Evolutionary conservation across 2,113 vertebrate species (phyloP).

Genomic region (Labeo catla): DNA sequence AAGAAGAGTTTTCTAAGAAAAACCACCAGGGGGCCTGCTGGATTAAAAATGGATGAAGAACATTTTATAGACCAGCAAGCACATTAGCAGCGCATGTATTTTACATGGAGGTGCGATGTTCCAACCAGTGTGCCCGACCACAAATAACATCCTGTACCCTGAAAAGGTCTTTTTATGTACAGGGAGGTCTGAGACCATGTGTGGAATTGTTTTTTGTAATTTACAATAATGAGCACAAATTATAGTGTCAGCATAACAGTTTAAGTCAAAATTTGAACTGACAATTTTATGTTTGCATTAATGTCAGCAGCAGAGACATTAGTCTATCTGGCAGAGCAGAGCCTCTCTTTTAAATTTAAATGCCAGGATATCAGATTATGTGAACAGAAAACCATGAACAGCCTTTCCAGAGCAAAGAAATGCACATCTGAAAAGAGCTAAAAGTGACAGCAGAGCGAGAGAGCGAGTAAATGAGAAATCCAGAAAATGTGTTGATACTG

Average conservation of each 20-base stretch:
- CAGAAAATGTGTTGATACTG: neutral
- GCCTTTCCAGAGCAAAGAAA: neutral
- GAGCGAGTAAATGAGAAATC: neutral
- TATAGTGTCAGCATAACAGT: neutral
- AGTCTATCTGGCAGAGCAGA: neutral
- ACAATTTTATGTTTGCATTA: neutral
- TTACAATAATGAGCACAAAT: neutral
- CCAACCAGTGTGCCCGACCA: neutral
- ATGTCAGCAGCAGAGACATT: neutral
- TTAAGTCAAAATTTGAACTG: neutral
- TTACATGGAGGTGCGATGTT: slow-evolving; percentile 26
- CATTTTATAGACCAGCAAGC: neutral
- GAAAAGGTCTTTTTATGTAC: neutral
- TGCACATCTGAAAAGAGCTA: neutral
- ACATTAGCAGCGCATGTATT: slow-evolving; percentile 25
- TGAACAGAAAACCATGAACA: neutral
- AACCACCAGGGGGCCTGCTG: slow-evolving; percentile 30
- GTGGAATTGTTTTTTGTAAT: neutral
- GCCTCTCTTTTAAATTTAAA: neutral
- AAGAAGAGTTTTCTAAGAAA: neutral
- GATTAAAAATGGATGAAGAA: neutral
- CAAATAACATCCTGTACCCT: neutral
- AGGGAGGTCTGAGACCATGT: neutral
- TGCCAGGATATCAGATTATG: neutral
- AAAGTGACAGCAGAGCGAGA: neutral